phyloP scores from a whole-genome alignment of 2,797 vertebrate genomes.

The Heterohyrax brucei region DNA sequence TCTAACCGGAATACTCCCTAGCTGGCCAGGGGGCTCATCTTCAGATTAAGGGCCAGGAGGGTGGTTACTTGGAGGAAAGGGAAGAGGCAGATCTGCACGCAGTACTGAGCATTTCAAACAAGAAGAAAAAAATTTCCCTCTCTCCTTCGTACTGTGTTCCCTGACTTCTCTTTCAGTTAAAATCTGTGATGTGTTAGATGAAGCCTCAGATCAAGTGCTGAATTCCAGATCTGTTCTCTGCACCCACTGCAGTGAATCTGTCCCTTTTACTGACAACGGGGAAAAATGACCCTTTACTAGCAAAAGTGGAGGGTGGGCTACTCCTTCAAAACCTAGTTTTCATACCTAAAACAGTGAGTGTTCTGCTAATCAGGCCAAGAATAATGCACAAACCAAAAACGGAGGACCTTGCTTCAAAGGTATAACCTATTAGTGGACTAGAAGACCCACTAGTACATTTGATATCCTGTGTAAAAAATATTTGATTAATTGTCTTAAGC shows the following conservation, averaged over 20 bases:
- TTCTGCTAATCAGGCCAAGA: not conserved
- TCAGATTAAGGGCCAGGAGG: not conserved
- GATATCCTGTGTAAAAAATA: not conserved
- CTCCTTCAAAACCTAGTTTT: constrained; percentile 41
- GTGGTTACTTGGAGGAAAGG: not conserved
- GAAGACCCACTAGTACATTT: constrained; percentile 6
- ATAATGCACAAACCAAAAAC: constrained; percentile 22
- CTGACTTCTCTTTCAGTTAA: not conserved
- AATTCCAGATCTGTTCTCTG: not conserved
- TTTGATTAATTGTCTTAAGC: not conserved
- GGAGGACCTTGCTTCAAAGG: not conserved
- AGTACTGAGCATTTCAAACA: not conserved
- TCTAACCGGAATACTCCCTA: not conserved
- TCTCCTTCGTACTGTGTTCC: not conserved
- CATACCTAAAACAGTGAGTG: not conserved
- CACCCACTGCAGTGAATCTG: not conserved
- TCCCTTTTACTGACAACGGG: not conserved
- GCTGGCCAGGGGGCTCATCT: not conserved
- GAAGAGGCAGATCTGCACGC: not conserved
- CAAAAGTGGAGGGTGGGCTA: not conserved
- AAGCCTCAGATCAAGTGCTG: not conserved
- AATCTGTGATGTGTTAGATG: not conserved
- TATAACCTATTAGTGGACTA: not conserved
- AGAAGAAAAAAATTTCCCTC: not conserved
- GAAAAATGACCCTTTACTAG: not conserved